A percentile compares a stretch with the other conserved stretches of the same genome.
phyloP scores from a whole-genome alignment of 2,113 vertebrate species.

The Amphilophus citrinellus region DNA sequence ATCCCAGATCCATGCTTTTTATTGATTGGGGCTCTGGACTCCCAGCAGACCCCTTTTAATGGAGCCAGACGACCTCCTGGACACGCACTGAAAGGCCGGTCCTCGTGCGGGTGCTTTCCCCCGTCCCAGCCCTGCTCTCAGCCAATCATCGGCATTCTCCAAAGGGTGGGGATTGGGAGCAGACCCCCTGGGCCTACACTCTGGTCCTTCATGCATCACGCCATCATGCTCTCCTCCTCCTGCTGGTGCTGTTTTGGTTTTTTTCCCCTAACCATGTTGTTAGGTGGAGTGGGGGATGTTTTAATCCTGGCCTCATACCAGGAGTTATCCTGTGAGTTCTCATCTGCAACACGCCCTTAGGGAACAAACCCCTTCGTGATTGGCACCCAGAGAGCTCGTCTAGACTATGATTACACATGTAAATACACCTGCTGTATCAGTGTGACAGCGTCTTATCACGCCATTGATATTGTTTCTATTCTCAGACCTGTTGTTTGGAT shows the following conservation, averaged over 20 bases:
- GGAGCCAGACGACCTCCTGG: conserved; percentile 74
- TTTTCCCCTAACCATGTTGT: conserved; percentile 16
- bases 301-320: conserved; percentile 65
- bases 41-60: conserved; percentile 75
- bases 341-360: conserved; percentile 50
- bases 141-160: conserved; percentile 19
- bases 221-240: conserved; percentile 42
- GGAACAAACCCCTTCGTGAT: conserved; percentile 56
- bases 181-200: conserved; percentile 42
- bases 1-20: conserved; percentile 73
- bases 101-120: conserved; percentile 4
- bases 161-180: conserved; percentile 37
- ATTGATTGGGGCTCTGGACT: conserved; percentile 76
- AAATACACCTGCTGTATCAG: conserved; percentile 59
- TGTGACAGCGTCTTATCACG: conserved; percentile 31
- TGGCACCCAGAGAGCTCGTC: conserved; percentile 67
- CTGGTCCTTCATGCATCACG: conserved; percentile 53
- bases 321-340: conserved; percentile 44
- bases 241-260: conserved; percentile 13
- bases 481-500: conserved; percentile 26
- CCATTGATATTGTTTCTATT: conserved; percentile 25
- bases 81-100: conserved; percentile 45
- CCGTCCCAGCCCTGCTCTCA: background rate
- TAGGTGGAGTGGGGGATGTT: conserved; percentile 33
- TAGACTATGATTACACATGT: conserved; percentile 68